These are phyloP conservation scores for Mus caroli DNA, from an alignment of 2,797 vertebrate genomes.

Conservation along the genomic window DNA sequence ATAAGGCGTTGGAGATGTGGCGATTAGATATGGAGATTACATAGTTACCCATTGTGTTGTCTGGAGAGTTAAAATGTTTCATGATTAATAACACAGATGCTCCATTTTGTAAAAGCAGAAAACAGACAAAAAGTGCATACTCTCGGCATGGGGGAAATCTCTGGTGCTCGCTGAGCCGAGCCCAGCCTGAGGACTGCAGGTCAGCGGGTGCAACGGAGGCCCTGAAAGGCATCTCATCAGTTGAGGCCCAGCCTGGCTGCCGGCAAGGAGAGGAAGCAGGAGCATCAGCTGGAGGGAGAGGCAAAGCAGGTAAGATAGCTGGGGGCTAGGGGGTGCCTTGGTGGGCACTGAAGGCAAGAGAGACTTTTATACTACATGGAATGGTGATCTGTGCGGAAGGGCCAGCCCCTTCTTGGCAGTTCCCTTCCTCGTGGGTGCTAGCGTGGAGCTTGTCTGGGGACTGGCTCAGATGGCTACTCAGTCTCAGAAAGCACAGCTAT, in stretches of 20 bases:
- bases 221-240: neutral
- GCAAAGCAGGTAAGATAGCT: neutral
- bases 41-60: neutral
- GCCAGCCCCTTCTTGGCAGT: neutral
- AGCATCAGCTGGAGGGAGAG: neutral
- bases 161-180: neutral
- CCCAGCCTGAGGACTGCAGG: neutral
- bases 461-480: neutral
- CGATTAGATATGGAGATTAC: neutral
- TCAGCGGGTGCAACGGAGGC: neutral
- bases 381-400: neutral
- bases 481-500: conserved; percentile 18
- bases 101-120: neutral
- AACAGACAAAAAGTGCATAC: neutral
- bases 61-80: conserved; percentile 3
- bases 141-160: neutral
- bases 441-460: neutral
- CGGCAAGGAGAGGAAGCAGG: neutral
- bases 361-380: neutral
- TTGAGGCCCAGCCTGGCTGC: neutral
- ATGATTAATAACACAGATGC: neutral
- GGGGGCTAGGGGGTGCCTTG: neutral
- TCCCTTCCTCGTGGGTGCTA: neutral
- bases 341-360: neutral
- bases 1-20: neutral